A percentile compares a stretch with the other conserved stretches of the same genome.
phyloP scores from a whole-genome alignment of 1,140 invertebrate genomes.

The Propsilocerus akamusi region DNA sequence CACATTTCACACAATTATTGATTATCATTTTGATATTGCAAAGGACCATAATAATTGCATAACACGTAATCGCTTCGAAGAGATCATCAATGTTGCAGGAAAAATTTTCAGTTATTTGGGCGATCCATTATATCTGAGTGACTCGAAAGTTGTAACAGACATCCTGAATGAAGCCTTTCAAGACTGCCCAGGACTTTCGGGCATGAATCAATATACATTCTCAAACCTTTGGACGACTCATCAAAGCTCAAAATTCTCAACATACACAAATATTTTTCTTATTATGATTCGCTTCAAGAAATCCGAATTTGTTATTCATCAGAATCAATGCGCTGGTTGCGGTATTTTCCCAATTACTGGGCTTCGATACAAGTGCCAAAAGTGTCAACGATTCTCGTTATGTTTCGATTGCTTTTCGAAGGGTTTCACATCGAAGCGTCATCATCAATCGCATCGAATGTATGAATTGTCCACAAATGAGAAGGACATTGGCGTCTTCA shows the following conservation, averaged over 20 bases:
- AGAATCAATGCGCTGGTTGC: slow-evolving; percentile 16
- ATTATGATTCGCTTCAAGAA: slow-evolving; percentile 21
- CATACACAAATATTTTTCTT: slow-evolving; percentile 18
- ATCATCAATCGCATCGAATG: slow-evolving; percentile 17
- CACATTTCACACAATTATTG: slow-evolving; percentile 14
- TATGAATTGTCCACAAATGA: slow-evolving; percentile 19
- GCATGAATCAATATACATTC: slow-evolving; percentile 16
- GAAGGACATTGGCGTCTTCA: neutral
- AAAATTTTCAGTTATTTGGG: slow-evolving; percentile 18
- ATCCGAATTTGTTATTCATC: slow-evolving; percentile 18
- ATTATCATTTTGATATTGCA: slow-evolving; percentile 15
- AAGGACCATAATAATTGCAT: slow-evolving; percentile 15
- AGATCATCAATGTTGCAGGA: slow-evolving; percentile 14
- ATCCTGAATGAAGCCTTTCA: slow-evolving; percentile 18
- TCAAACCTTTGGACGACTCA: slow-evolving; percentile 16
- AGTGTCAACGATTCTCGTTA: slow-evolving; percentile 17
- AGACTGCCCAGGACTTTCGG: slow-evolving; percentile 14
- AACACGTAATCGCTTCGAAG: slow-evolving; percentile 17
- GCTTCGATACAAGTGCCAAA: slow-evolving; percentile 20
- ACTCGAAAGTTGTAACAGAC: slow-evolving; percentile 14
- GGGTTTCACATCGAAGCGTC: slow-evolving; percentile 13
- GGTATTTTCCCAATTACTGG: slow-evolving; percentile 16
- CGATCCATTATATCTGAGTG: slow-evolving; percentile 18
- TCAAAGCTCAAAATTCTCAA: slow-evolving; percentile 17
- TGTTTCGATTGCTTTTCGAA: slow-evolving; percentile 19